phyloP scores from a whole-genome alignment of 1,140 invertebrate species.

The Cherax quadricarinatus region DNA sequence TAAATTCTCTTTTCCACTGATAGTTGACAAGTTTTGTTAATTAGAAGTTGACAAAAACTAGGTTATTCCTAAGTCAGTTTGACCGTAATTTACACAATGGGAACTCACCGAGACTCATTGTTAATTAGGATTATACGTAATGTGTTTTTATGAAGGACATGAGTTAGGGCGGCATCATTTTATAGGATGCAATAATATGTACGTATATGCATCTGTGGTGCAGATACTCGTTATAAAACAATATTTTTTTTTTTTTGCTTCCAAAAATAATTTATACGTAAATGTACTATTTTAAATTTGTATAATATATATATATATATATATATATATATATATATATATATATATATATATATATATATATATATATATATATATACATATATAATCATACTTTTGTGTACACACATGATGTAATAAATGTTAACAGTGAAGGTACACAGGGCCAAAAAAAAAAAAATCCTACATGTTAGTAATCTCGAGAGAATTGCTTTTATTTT shows the following conservation, averaged over 20 bases:
- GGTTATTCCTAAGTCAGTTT: too few relatives aligned
- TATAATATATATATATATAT: background rate
- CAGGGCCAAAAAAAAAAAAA: background rate
- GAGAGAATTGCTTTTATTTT: background rate
- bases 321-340: background rate
- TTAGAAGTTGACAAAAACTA: too few relatives aligned
- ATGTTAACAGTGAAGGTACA: background rate
- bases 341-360: too few relatives aligned
- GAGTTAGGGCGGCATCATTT: background rate
- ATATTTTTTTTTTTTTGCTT: background rate
- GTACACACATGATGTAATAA: background rate
- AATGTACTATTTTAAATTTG: constrained; percentile 23
- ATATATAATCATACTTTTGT: background rate
- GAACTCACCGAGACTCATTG: background rate
- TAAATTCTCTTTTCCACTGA: background rate
- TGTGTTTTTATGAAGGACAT: background rate
- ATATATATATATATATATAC: too few relatives aligned
- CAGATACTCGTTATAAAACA: background rate
- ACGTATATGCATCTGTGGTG: background rate
- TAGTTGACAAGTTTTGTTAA: background rate
- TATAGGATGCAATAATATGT: background rate
- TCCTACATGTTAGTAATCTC: background rate
- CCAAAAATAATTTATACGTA: constrained; percentile 12
- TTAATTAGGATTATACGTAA: background rate
- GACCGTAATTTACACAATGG: too few relatives aligned